These are phyloP conservation scores for Phthorimaea operculella DNA, from an alignment of 1,140 invertebrate genomes.

Conservation along the genomic window DNA sequence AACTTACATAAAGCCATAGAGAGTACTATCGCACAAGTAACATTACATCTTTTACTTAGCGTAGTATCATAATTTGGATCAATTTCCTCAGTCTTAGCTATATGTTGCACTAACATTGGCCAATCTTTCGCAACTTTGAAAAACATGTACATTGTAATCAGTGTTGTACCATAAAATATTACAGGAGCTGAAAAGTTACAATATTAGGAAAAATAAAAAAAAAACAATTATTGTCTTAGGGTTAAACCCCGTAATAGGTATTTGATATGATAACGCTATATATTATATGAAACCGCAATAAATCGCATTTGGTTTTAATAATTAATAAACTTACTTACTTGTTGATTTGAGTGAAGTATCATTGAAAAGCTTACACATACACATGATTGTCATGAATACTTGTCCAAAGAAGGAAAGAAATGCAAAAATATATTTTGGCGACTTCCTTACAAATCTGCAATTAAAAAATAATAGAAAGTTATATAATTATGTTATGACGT, in stretches of 20 bases:
- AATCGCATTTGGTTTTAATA: no score
- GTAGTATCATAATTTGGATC: slow-evolving; percentile 37
- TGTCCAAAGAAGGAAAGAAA: slow-evolving; percentile 39
- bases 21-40: slow-evolving; percentile 40
- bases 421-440: slow-evolving; percentile 29
- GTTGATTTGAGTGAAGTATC: slow-evolving; percentile 34
- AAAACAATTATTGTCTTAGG: no score
- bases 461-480: no score
- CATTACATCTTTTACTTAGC: slow-evolving; percentile 36
- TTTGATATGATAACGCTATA: no score
- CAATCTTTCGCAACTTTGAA: slow-evolving; percentile 32
- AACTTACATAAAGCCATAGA: slow-evolving; percentile 39
- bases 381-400: slow-evolving; percentile 44
- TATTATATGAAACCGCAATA: no score
- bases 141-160: slow-evolving; percentile 41
- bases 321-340: no score
- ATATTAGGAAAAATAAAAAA: background rate
- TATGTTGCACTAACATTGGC: slow-evolving; percentile 34
- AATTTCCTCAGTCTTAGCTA: slow-evolving; percentile 33
- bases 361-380: slow-evolving; percentile 28
- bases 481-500: no score
- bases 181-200: slow-evolving; percentile 34
- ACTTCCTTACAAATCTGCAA: no score
- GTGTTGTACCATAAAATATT: slow-evolving; percentile 44
- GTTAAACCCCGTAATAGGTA: no score